Evolutionary conservation across 2,888 invertebrate species (phyloP).

Genomic region (Timandra comae): DNA sequence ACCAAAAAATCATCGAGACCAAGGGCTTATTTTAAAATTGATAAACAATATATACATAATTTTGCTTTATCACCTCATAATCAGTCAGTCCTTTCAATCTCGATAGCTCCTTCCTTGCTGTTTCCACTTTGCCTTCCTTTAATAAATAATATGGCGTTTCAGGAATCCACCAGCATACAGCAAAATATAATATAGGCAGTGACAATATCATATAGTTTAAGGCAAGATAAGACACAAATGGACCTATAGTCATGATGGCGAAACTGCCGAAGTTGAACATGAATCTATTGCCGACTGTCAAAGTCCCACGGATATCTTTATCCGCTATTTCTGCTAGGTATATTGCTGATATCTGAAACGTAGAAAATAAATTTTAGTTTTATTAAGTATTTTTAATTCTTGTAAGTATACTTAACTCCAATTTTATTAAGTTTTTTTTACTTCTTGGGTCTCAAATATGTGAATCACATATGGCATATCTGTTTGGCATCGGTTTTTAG

Average conservation of each 20-base stretch:
- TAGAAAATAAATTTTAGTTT: too few relatives aligned
- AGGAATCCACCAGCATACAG: conserved; percentile 72
- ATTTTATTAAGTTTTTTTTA: too few relatives aligned
- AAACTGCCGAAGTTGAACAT: conserved; percentile 56
- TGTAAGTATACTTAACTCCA: too few relatives aligned
- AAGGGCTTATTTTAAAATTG: too few relatives aligned
- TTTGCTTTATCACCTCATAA: too few relatives aligned
- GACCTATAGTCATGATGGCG: conserved; percentile 52
- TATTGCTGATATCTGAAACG: conserved; percentile 50
- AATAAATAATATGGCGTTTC: conserved; percentile 78
- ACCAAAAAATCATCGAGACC: too few relatives aligned
- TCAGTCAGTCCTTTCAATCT: conserved; percentile 59
- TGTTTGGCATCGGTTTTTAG: too few relatives aligned
- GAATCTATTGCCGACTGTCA: conserved; percentile 41
- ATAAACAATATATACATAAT: too few relatives aligned
- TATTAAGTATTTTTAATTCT: too few relatives aligned
- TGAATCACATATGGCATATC: too few relatives aligned
- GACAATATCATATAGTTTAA: conserved; percentile 56
- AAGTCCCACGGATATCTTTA: conserved; percentile 54
- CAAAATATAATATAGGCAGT: conserved; percentile 62
- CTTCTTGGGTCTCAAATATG: too few relatives aligned
- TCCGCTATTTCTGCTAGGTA: conserved; percentile 63
- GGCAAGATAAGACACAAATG: conserved; percentile 48
- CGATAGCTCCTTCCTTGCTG: conserved; percentile 54
- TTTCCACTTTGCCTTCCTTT: conserved; percentile 60